These are phyloP conservation scores for Drosophila fuyamai DNA, from an alignment of 1,140 invertebrate species.

Conservation along the genomic window DNA sequence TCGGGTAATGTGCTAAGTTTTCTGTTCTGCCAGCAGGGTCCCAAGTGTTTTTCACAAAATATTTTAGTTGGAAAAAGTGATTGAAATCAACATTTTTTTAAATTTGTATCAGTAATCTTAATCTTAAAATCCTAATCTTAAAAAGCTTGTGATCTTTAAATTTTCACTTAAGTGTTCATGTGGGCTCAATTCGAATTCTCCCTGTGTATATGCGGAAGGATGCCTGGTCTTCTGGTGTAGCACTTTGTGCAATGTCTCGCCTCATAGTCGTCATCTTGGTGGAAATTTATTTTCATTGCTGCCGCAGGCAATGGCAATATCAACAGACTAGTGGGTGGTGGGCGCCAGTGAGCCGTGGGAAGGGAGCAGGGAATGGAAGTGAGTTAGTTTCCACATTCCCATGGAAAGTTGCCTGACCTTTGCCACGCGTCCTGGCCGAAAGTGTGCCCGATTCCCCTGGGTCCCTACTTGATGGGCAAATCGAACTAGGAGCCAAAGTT, in stretches of 20 bases:
- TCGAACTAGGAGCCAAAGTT: conserved; percentile 19
- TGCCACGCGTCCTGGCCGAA: conserved; percentile 27
- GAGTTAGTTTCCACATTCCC: conserved; percentile 8
- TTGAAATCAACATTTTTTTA: too few relatives aligned
- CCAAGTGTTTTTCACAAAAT: too few relatives aligned
- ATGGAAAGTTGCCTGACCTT: conserved; percentile 50
- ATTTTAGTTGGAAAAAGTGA: too few relatives aligned
- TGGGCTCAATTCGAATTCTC: neutral
- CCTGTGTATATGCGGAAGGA: conserved; percentile 1
- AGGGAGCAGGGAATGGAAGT: neutral
- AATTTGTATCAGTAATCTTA: too few relatives aligned
- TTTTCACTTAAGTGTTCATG: too few relatives aligned
- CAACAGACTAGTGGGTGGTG: conserved; percentile 31
- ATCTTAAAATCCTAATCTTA: too few relatives aligned
- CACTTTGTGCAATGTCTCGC: conserved; percentile 78
- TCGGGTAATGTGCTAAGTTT: too few relatives aligned
- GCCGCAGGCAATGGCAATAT: conserved; percentile 72
- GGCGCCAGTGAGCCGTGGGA: conserved; percentile 4
- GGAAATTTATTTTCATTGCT: conserved; percentile 81
- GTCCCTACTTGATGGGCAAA: conserved; percentile 5
- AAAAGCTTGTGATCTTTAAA: too few relatives aligned
- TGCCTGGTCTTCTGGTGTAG: conserved; percentile 50
- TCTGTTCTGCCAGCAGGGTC: too few relatives aligned
- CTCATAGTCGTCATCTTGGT: conserved; percentile 82
- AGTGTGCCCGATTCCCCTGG: neutral